Evolutionary conservation across 2,113 vertebrate species (phyloP).

Genomic region (Carollia perspicillata): DNA sequence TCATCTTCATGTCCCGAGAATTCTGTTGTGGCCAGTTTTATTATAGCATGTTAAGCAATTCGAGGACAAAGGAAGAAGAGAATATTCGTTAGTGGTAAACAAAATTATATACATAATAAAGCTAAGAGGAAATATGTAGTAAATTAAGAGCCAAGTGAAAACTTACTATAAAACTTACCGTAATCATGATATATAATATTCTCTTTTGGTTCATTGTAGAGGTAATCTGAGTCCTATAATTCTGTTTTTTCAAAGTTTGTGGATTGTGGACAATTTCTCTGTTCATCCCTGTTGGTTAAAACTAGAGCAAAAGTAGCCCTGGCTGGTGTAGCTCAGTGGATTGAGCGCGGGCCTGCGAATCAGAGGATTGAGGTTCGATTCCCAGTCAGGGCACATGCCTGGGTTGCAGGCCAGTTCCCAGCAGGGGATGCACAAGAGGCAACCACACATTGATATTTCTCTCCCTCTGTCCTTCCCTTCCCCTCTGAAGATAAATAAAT

Average conservation of each 20-base stretch:
- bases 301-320: background rate
- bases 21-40: background rate
- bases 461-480: too few species aligned
- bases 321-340: too few species aligned
- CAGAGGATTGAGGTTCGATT: too few species aligned
- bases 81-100: background rate
- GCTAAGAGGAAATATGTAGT: background rate
- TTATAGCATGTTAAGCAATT: background rate
- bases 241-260: background rate
- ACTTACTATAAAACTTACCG: background rate
- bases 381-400: too few species aligned
- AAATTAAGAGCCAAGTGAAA: background rate
- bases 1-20: background rate
- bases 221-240: background rate
- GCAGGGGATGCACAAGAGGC: too few species aligned
- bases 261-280: background rate
- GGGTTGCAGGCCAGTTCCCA: too few species aligned
- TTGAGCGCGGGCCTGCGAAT: too few species aligned
- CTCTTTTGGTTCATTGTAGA: conserved; percentile 2
- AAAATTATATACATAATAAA: background rate
- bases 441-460: too few species aligned
- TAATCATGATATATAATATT: background rate
- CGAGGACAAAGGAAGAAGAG: background rate
- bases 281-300: background rate
- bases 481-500: too few species aligned